Conservation (phyloP, 2,888 invertebrate genomes). For the Drosophila aldrichi region DNA sequence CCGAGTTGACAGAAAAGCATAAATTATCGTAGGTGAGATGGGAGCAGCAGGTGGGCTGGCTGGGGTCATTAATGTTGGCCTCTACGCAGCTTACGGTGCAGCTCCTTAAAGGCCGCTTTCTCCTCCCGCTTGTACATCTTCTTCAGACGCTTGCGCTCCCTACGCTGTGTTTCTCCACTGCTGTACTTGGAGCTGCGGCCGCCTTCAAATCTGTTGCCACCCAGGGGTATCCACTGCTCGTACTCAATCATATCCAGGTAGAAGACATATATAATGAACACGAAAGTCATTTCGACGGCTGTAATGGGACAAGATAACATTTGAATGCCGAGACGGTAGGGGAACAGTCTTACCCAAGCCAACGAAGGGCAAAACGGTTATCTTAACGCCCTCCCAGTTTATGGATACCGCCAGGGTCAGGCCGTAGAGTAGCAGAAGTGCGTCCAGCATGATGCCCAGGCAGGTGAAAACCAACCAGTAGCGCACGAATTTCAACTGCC, state of each 20-base stretch:
- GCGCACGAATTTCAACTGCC: conserved; percentile 44
- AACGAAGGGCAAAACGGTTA: conserved; percentile 61
- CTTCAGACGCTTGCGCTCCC: conserved; percentile 32
- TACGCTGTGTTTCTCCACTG: conserved; percentile 11
- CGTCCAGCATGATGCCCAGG: conserved; percentile 64
- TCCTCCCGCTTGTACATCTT: conserved; percentile 31
- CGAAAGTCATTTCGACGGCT: conserved; percentile 75
- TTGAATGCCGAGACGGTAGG: background rate
- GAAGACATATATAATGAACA: conserved; percentile 66
- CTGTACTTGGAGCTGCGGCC: conserved; percentile 11
- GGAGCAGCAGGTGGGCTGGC: background rate
- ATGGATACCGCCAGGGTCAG: conserved; percentile 57
- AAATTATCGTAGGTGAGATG: background rate
- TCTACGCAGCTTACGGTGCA: conserved; percentile 20
- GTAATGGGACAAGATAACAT: background rate
- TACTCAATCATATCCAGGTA: conserved; percentile 47
- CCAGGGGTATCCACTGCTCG: conserved; percentile 39
- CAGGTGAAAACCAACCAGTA: conserved; percentile 69
- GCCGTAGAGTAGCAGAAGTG: conserved; percentile 61
- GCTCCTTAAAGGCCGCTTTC: conserved; percentile 28
- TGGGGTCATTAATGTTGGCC: conserved; percentile 22
- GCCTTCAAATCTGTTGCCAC: conserved; percentile 6
- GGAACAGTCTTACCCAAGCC: conserved; percentile 51
- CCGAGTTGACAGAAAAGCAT: background rate
- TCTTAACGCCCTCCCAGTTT: conserved; percentile 62